Conservation (phyloP, 2,113 vertebrate species). For the Epinephelus cyanopodus region DNA sequence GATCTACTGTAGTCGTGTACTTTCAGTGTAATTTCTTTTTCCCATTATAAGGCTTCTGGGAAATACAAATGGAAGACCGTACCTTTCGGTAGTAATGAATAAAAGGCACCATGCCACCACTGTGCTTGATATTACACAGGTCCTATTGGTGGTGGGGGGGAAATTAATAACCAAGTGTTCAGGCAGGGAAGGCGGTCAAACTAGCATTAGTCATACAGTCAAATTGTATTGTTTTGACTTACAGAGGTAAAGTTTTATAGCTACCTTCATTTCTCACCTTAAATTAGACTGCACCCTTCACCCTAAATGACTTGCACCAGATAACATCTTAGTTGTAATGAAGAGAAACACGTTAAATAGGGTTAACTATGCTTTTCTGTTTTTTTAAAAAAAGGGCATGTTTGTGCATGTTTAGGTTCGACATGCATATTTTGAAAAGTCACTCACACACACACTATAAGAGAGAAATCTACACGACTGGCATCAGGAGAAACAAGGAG, state of each 20-base stretch:
- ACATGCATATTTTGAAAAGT: slow-evolving; percentile 67
- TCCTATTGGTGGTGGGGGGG: slow-evolving; percentile 65
- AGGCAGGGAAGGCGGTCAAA: slow-evolving; percentile 73
- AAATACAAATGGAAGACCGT: slow-evolving; percentile 85
- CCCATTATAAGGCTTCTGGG: slow-evolving; percentile 82
- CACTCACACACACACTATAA: slow-evolving; percentile 42
- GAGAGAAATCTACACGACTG: slow-evolving; percentile 61
- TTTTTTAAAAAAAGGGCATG: slow-evolving; percentile 34
- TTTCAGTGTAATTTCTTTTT: slow-evolving; percentile 67
- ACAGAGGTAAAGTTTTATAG: slow-evolving; percentile 77
- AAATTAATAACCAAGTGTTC: slow-evolving; percentile 60
- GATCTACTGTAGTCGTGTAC: slow-evolving; percentile 54
- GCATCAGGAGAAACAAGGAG: slow-evolving; percentile 57
- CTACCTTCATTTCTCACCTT: slow-evolving; percentile 68
- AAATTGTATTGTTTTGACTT: slow-evolving; percentile 69
- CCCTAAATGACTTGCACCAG: slow-evolving; percentile 53
- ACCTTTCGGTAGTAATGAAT: slow-evolving; percentile 83
- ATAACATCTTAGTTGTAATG: slow-evolving; percentile 56
- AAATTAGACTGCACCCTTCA: slow-evolving; percentile 49
- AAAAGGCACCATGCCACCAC: slow-evolving; percentile 83
- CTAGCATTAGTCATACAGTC: slow-evolving; percentile 69
- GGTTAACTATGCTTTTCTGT: slow-evolving; percentile 34
- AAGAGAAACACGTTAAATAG: slow-evolving; percentile 48
- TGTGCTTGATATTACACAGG: slow-evolving; percentile 79
- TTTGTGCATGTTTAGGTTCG: slow-evolving; percentile 64